A percentile compares a stretch with the other conserved stretches of the same genome.
These are phyloP conservation scores for Neosalanx taihuensis DNA, from an alignment of 2,797 vertebrate genomes.

Conservation along the genomic window DNA sequence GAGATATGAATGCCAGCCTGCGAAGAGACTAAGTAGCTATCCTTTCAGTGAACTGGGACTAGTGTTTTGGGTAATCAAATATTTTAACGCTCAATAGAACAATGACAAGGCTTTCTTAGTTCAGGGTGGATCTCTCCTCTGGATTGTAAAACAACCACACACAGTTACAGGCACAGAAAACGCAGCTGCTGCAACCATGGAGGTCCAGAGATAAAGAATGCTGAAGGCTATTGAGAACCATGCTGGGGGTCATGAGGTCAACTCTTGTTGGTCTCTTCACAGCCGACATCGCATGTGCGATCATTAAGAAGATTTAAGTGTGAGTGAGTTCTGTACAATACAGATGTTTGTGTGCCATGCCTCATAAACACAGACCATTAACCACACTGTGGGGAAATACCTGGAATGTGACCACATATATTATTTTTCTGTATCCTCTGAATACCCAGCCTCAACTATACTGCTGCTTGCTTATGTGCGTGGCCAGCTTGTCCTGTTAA, in stretches of 20 bases:
- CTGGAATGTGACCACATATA: background rate
- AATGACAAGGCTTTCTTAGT: background rate
- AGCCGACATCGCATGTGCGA: background rate
- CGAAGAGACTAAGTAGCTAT: background rate
- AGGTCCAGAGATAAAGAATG: constrained; percentile 1
- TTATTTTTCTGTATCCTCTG: background rate
- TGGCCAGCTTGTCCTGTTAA: constrained; percentile 6
- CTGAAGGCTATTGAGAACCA: background rate
- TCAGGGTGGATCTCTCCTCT: background rate
- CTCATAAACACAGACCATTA: constrained; percentile 8
- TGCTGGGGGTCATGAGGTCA: no score
- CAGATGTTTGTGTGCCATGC: background rate
- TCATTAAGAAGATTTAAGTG: background rate
- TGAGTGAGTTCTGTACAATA: background rate
- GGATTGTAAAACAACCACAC: constrained; percentile 10
- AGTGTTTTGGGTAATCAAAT: constrained; percentile 21
- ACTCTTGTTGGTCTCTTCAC: no score
- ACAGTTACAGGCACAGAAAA: background rate
- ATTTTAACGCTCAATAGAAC: background rate
- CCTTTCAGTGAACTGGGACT: background rate
- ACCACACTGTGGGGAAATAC: background rate
- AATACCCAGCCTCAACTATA: constrained; percentile 20
- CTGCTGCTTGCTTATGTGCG: background rate
- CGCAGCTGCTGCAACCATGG: constrained; percentile 10
- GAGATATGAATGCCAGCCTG: background rate